Evolutionary conservation across 2,888 invertebrate species (phyloP).

Genomic region (Limenitis camilla): DNA sequence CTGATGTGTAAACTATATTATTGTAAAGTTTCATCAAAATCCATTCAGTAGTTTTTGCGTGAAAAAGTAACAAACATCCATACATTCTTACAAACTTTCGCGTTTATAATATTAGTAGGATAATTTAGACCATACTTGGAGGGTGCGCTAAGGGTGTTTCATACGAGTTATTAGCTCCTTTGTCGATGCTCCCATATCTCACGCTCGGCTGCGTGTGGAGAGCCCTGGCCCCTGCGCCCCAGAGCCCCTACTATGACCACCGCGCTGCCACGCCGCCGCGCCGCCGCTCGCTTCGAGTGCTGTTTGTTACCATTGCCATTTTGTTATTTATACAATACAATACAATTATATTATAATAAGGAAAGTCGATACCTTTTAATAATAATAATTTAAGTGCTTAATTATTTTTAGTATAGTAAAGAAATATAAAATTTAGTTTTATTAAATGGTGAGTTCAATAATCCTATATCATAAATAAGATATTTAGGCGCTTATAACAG

Average conservation of each 20-base stretch:
- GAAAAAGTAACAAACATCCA: background rate
- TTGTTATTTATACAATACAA: slow-evolving; percentile 2
- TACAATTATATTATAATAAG: background rate
- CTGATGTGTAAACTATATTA: no score
- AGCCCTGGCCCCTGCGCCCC: no score
- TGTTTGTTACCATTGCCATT: slow-evolving; percentile 9
- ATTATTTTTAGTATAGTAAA: no score
- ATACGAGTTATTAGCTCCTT: slow-evolving; percentile 70
- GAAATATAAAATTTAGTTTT: no score
- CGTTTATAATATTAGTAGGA: no score
- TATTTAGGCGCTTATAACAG: no score
- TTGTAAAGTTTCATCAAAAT: no score
- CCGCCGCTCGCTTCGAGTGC: slow-evolving; percentile 20
- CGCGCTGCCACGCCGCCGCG: no score
- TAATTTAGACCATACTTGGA: slow-evolving; percentile 19
- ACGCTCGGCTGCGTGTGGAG: slow-evolving; percentile 50
- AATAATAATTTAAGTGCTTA: no score
- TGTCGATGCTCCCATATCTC: slow-evolving; percentile 60
- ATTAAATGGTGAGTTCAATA: no score
- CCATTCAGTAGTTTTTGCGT: no score
- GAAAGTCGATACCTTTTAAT: background rate
- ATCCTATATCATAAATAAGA: no score
- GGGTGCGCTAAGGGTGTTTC: slow-evolving; percentile 58
- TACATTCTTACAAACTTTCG: background rate
- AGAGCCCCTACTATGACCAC: slow-evolving; percentile 32